A percentile compares a stretch with the other conserved stretches of the same genome.
Conservation (phyloP, 2,113 vertebrate species). For the Bos javanicus region DNA sequence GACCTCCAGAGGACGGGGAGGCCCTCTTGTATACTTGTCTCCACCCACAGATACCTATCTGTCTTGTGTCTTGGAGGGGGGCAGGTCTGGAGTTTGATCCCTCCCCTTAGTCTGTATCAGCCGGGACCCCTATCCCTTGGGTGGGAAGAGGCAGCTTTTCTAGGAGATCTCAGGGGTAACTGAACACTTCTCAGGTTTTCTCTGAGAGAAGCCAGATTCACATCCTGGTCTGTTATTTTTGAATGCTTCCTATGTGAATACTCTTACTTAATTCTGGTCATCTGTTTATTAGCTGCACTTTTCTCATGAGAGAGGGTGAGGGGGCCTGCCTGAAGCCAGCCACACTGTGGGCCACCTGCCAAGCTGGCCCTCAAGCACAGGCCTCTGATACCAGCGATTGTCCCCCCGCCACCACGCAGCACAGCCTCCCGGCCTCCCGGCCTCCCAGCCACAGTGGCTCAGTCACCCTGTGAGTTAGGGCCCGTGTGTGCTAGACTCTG, state of each 20-base stretch:
- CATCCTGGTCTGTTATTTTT: neutral
- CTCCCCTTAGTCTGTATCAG: neutral
- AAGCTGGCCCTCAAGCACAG: neutral
- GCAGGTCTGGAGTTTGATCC: neutral
- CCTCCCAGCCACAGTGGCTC: too few relatives aligned
- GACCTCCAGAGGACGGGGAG: neutral
- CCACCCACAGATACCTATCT: neutral
- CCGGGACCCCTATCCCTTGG: neutral
- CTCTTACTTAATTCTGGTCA: neutral
- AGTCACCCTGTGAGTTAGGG: neutral
- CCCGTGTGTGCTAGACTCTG: neutral
- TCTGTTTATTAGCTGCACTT: neutral
- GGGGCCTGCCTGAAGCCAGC: neutral
- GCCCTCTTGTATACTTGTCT: neutral
- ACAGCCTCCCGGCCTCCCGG: too few relatives aligned
- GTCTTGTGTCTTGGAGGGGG: neutral
- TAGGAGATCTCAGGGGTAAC: neutral
- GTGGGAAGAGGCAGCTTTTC: neutral
- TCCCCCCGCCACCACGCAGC: fast-evolving
- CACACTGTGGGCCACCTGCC: neutral
- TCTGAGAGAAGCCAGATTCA: neutral
- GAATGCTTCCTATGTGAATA: neutral
- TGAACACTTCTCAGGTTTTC: neutral
- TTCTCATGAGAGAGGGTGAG: neutral
- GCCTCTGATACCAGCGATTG: neutral